Base-by-base conservation (phyloP, 2,888 invertebrate genomes). In the Congeria kusceri region DNA sequence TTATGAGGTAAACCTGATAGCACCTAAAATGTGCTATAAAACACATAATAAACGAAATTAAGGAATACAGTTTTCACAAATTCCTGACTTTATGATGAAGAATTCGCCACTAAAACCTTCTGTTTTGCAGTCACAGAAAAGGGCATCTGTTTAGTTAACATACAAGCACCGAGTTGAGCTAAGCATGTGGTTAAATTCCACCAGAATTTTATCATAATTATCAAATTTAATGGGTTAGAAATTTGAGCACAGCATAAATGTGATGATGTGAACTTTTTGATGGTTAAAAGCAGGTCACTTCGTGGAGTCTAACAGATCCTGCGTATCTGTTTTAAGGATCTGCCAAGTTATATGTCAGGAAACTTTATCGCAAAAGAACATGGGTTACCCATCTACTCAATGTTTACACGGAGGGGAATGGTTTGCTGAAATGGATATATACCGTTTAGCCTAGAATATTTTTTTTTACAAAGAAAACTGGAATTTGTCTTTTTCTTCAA, bases 141-240 rank as follows among this genome's bases (percentile, higher is more conserved):
- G 64, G 71, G 71, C 71, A 72, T 72, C 71, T 72, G 71, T 72
- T 72, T 64, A 64, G 64, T 64, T 53, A 64, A 64, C 44, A 64
- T 25, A 39, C 39, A 39, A 39, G 39, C 39, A 15, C 25, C n/a
- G 9, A 44, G 5, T 27, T 44, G n/a, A 46, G 20, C 25, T 25
- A 46, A 46, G 46, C 64, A 69, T 68, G 69, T 65, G 69, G 69
- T 76, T 76, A 65, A 64, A 76, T 70, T 69, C 76, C 69, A 58
- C 53, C 66, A 56, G 59, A 39, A 46, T 65, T 70, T 69, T 77
- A 80, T 67, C 74, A 58, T 70, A 77, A 81, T 81, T 77, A 77
- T 74, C 81, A 74, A 77, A 81, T 83, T 83, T 80, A 83, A 77
- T 77, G 79, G 80, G 69, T 77, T 74, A 83, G 71, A 74, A 69